phyloP scores from a whole-genome alignment of 2,888 invertebrate genomes.

The Neoscelio sp. region DNA sequence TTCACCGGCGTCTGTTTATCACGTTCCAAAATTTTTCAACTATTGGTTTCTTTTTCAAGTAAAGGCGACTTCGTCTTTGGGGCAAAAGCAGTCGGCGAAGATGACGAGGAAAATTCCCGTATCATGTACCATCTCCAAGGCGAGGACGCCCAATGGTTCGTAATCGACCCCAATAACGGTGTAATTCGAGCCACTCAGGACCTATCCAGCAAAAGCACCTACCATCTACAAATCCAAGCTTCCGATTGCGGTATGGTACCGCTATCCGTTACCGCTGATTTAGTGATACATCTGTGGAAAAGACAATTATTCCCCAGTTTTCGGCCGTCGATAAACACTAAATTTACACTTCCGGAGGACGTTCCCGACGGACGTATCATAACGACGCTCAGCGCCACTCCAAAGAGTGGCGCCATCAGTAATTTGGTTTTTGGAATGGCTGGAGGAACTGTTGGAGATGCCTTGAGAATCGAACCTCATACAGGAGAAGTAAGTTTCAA shows the following conservation, averaged over 20 bases:
- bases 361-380: slow-evolving; percentile 90
- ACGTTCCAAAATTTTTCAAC: no score
- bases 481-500: slow-evolving; percentile 87
- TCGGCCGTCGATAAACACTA: slow-evolving; percentile 85
- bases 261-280: slow-evolving; percentile 89
- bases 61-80: slow-evolving; percentile 93
- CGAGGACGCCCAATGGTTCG: slow-evolving; percentile 90
- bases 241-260: slow-evolving; percentile 90
- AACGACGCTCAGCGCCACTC: slow-evolving; percentile 91
- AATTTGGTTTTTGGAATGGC: slow-evolving; percentile 92
- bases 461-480: slow-evolving; percentile 91
- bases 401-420: slow-evolving; percentile 89
- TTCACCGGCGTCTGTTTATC: slow-evolving; percentile 89
- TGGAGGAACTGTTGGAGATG: slow-evolving; percentile 96
- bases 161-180: slow-evolving; percentile 91
- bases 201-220: slow-evolving; percentile 86
- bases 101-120: slow-evolving; percentile 92
- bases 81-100: slow-evolving; percentile 93
- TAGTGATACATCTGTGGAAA: slow-evolving; percentile 91
- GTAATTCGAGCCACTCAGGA: slow-evolving; percentile 92
- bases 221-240: slow-evolving; percentile 90
- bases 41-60: no score
- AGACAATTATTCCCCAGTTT: slow-evolving; percentile 92
- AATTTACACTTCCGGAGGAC: slow-evolving; percentile 92
- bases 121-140: slow-evolving; percentile 92